Evolutionary conservation across 2,113 vertebrate genomes (phyloP), one percentile per base, ranked within the genome.

Genomic region (Lagopus leucura): DNA sequence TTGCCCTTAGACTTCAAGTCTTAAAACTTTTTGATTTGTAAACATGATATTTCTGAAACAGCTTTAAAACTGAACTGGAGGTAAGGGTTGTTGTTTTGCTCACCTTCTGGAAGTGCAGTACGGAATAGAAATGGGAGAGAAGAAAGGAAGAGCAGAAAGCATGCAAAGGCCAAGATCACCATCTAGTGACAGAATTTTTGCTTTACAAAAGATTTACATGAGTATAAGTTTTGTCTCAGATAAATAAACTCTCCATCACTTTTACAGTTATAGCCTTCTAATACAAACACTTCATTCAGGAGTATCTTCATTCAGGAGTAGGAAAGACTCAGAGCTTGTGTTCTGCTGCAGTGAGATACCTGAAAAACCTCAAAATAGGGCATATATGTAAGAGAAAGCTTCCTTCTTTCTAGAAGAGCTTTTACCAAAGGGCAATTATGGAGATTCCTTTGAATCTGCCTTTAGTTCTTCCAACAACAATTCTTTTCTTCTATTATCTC

Each of bases 151-250:
- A 36, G 4, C 10, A 8, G 10, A 42, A 67, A 65, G 17, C 20
- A 32, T 17, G 42, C 15, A 18, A 32, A 43, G 86, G 40, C 47
- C 60, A 88, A 94, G 83, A 58, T 21, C 74, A 25, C 97, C 97
- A 95, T 27, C 97, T 96, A 96, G 95, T 65, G 97, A 77, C 66
- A 47, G 10, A 70, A 15, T 3, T 9, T 47, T 1, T 28, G 43
- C 73, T 42, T 50, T 75, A 67, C 90, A 90, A 6, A 13, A 3
- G 25, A 2, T 38, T 45, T 45, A 25, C 32, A 20, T 15, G 3
- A 24, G n/a, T 5, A 16, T 7, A 27, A 34, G 7, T 2, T 30
- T 15, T 11, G 19, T 4, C 20, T 7, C 2, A 1, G 19, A 34
- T 36, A 48, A 67, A 89, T 1, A 72, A 86, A 55, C 2, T 2